Evolutionary conservation across 1,140 invertebrate genomes (phyloP).

Genomic region (Leptopilina boulardi): DNA sequence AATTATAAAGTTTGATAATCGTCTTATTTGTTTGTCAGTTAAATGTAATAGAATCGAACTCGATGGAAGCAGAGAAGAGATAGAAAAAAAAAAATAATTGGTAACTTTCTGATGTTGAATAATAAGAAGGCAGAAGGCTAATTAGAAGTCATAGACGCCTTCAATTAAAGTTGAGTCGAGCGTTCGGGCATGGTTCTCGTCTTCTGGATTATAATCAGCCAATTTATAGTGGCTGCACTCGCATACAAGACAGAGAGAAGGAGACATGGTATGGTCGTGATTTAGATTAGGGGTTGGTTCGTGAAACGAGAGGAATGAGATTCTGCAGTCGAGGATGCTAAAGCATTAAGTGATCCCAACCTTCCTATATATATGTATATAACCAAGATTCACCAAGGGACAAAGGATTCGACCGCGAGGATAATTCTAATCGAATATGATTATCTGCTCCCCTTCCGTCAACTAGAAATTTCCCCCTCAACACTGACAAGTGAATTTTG

Average conservation of each 20-base stretch:
- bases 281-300: slow-evolving; percentile 66
- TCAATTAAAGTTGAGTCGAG: slow-evolving; percentile 63
- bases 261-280: slow-evolving; percentile 60
- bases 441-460: slow-evolving; percentile 67
- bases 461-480: slow-evolving; percentile 50
- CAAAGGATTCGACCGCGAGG: slow-evolving; percentile 64
- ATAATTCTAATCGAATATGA: slow-evolving; percentile 72
- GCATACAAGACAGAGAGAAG: slow-evolving; percentile 51
- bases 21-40: slow-evolving; percentile 4
- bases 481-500: slow-evolving; percentile 36
- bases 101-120: slow-evolving; percentile 30
- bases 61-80: neutral
- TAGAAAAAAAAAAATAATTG: slow-evolving; percentile 19
- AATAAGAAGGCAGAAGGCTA: slow-evolving; percentile 45
- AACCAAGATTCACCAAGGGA: slow-evolving; percentile 54
- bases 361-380: no score
- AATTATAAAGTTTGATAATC: neutral
- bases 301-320: slow-evolving; percentile 46
- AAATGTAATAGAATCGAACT: neutral
- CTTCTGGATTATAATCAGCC: slow-evolving; percentile 72
- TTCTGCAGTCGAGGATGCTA: slow-evolving; percentile 55
- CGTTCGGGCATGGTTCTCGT: slow-evolving; percentile 33
- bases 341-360: slow-evolving; percentile 55
- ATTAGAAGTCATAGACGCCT: slow-evolving; percentile 65
- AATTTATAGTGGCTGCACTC: slow-evolving; percentile 66